Base-by-base conservation (phyloP, 2,888 invertebrate genomes). In the Melikaiella ostensackeni region DNA sequence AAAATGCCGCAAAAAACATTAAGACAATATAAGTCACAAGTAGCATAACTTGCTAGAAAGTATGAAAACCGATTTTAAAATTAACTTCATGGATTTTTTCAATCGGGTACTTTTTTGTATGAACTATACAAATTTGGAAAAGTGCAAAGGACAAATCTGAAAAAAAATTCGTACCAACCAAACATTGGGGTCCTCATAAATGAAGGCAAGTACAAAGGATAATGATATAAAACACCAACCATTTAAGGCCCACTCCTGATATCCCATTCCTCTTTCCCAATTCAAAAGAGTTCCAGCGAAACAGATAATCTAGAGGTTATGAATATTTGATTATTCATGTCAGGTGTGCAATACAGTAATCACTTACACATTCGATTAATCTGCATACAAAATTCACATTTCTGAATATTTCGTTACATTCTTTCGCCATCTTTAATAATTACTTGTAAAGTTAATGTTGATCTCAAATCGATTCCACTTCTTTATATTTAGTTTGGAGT, bases 191-290 rank as follows among this genome's bases (percentile, higher is more conserved):
- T 79, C 75, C 35, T 84, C 84, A 74, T 79, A 84, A 42, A 83
- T 21, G 30, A 83, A 83, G 33, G 81, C 70, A 9, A 85, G n/a
- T 3, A 84, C 13, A 42, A 81, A 82, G 35, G 79, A 80, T 6
- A 78, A 13, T 2, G 84, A 77, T 35, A 84, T 70, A 8, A 82
- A 75, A 42, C 80, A 78, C 85, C 85, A 85, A 61, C 83, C 84
- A n/a, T 83, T 80, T 33, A 80, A 30, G 35, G 82, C 76, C 79
- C 81, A 81, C 27, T 77, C 59, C 75, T 75, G 70, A 27, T 24
- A 75, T 38, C 78, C 13, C 13, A 74, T 59, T 9, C 59, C 55
- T 13, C 35, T 59, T 1, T 74, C 55, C 24, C 76, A 73, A 42
- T 74, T 77, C 35, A 79, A 46, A 4, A 77, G 38, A 38, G 79